Percentiles rank a stretch among this genome's conserved stretches.
Conservation (phyloP, 2,888 invertebrate species). For the Synanthedon andrenaeformis region DNA sequence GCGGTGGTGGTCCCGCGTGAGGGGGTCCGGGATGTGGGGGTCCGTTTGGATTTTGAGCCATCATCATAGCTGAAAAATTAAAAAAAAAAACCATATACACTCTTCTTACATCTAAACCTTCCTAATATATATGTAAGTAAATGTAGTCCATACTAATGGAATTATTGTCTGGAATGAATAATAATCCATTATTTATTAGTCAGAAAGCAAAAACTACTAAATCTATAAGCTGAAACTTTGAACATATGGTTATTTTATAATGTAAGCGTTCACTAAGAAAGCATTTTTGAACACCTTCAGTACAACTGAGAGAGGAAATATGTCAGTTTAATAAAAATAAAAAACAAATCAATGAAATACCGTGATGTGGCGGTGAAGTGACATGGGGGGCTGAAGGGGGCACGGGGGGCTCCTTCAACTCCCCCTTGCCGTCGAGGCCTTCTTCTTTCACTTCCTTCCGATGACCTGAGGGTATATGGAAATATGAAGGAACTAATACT, state of each 20-base stretch:
- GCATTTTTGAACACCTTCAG: too few species aligned
- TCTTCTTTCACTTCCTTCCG: conserved; percentile 36
- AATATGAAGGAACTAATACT: neutral
- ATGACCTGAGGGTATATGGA: conserved; percentile 13
- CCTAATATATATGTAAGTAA: too few species aligned
- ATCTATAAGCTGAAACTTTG: too few species aligned
- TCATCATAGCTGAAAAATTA: conserved; percentile 51
- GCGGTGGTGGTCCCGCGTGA: conserved; percentile 41
- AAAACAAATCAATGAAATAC: conserved; percentile 17
- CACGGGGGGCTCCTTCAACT: conserved; percentile 15
- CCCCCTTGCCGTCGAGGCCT: conserved; percentile 5
- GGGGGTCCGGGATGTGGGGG: conserved; percentile 31
- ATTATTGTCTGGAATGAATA: too few species aligned
- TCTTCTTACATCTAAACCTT: neutral
- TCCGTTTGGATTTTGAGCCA: conserved; percentile 39
- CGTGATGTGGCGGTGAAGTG: conserved; percentile 50
- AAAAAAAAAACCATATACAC: neutral
- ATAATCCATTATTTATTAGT: too few species aligned
- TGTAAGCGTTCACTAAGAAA: too few species aligned
- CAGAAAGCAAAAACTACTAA: too few species aligned
- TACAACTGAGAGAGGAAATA: too few species aligned
- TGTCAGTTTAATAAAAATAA: too few species aligned
- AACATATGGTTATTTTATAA: too few species aligned
- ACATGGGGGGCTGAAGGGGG: conserved; percentile 24
- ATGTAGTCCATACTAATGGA: too few species aligned